These are phyloP conservation scores for Adineta ricciae DNA, from an alignment of 2,888 invertebrate species.

Conservation along the genomic window DNA sequence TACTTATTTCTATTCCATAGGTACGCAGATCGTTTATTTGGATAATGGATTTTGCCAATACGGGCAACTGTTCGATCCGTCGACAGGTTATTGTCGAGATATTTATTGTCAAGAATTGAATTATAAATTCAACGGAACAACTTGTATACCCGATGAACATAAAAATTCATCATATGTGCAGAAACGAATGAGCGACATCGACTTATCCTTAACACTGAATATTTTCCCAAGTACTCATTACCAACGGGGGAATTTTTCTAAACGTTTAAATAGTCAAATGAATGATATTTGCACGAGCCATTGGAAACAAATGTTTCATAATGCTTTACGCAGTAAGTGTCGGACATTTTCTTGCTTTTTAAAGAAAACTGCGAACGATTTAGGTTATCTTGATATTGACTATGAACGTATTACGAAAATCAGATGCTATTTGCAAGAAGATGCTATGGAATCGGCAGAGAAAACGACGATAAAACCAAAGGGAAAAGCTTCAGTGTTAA, in stretches of 20 bases:
- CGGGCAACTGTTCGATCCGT: constrained; percentile 33
- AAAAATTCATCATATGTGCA: background rate
- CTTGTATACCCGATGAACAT: constrained; percentile 23
- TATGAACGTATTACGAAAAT: constrained; percentile 7
- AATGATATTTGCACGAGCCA: background rate
- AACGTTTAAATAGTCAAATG: background rate
- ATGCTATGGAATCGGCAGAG: no score
- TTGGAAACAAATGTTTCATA: background rate
- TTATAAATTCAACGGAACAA: constrained; percentile 1
- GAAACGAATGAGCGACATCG: constrained; percentile 15
- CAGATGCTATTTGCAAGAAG: background rate
- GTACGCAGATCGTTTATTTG: background rate
- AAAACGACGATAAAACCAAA: background rate
- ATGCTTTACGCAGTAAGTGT: background rate
- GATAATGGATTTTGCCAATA: constrained; percentile 28
- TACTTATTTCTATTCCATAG: background rate
- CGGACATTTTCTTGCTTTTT: no score
- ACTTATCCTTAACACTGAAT: background rate
- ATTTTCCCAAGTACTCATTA: background rate
- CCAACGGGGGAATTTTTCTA: background rate
- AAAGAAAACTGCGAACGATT: background rate
- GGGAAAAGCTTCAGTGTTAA: background rate
- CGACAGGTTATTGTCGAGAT: constrained; percentile 27
- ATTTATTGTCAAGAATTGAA: constrained; percentile 28
- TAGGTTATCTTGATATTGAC: background rate